A percentile compares a stretch with the other conserved stretches of the same genome.
phyloP scores from a whole-genome alignment of 1,140 invertebrate genomes.

The Mylabris phalerata region DNA sequence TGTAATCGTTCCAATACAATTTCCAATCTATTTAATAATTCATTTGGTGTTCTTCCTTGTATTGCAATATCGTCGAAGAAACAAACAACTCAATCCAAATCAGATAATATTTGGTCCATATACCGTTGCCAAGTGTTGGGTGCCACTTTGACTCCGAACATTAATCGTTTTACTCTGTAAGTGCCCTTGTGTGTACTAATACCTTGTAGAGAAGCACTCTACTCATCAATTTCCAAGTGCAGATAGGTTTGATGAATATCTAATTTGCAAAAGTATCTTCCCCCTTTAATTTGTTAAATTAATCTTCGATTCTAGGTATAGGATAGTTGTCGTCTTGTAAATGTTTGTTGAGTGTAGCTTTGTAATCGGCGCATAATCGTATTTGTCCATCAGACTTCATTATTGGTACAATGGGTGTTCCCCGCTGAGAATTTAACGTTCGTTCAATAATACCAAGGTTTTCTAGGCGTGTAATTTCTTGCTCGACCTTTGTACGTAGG shows the following conservation, averaged over 20 bases:
- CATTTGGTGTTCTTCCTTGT: conserved; percentile 2
- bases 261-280: conserved; percentile 27
- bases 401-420: no score
- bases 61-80: conserved; percentile 17
- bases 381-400: no score
- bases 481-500: no score
- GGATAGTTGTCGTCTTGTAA: conserved; percentile 8
- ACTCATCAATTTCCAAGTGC: conserved; percentile 29
- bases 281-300: conserved; percentile 17
- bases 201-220: conserved; percentile 30
- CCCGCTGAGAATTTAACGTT: no score
- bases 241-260: conserved; percentile 32
- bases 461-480: no score
- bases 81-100: neutral
- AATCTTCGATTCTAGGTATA: conserved; percentile 8
- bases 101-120: conserved; percentile 27
- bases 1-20: neutral
- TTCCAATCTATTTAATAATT: neutral
- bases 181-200: conserved; percentile 34
- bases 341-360: conserved; percentile 1
- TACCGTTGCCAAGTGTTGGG: conserved; percentile 32
- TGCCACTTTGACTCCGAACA: conserved; percentile 32
- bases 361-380: conserved; percentile 6
- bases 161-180: conserved; percentile 29
- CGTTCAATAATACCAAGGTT: no score